Evolutionary conservation across 35 echinoderm and acorn worm genomes (phyloP), one percentile per base, ranked within the genome.

Genomic region (Holothuria glaberrima): DNA sequence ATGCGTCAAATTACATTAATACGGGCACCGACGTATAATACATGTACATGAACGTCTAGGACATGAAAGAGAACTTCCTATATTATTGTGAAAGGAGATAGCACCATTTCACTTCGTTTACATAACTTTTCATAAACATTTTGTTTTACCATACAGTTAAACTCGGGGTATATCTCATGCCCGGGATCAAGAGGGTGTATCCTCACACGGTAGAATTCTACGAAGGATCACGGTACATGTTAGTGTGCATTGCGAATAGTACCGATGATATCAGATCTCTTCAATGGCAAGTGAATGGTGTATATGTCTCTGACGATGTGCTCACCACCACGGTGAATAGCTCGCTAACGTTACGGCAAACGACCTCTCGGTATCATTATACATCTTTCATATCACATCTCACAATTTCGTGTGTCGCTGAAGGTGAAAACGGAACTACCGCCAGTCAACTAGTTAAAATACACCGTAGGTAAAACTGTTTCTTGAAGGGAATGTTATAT

Each of bases 221-320:
- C 31, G 24, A 21, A 14, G 48, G 41, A 22, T 82, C 79, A 19
- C 12, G 10, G 17, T 82, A 82, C 48, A 59, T 38, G 19, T 82
- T 82, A 30, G 48, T 7, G 41, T 82, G 79, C 22, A 60, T 57
- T 25, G 79, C 79, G 28, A 82, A 82, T 48, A 82, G 79, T 29
- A 82, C 79, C 18, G 57, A 82, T 30, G 9, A 27, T 5, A 60
- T 82, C 17, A 50, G 22, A n/a, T 58, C 22, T 4, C 24, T 82
- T 22, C 4, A 22, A 10, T 82, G 79, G 79, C 12, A 82, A 48
- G 50, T 82, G 20, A 82, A 82, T 60, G 57, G 13, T 58, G 9
- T 56, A 10, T 9, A 12, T 6, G 45, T 82, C 6, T 5, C 48
- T 21, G 48, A 58, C 24, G 79, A 48, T 21, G 3, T 82, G 7